Conservation (phyloP, 1,140 invertebrate genomes). For the Adelges cooleyi region DNA sequence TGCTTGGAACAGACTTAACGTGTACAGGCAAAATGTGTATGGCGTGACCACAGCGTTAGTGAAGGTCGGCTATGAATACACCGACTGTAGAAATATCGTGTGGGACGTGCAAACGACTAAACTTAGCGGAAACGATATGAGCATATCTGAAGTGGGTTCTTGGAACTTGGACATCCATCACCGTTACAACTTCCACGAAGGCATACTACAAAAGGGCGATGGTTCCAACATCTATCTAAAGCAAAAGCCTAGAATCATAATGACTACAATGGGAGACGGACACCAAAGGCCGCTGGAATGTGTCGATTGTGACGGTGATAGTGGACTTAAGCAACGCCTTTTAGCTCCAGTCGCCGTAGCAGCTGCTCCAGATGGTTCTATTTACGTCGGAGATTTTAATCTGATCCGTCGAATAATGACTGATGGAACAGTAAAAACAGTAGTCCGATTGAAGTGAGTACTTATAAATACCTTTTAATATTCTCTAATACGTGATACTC, state of each 20-base stretch:
- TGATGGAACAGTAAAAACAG: conserved; percentile 73
- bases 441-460: conserved; percentile 79
- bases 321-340: conserved; percentile 57
- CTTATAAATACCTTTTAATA: too few species aligned
- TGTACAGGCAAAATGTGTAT: conserved; percentile 90
- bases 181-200: conserved; percentile 94
- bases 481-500: too few species aligned
- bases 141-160: conserved; percentile 86
- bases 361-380: conserved; percentile 79
- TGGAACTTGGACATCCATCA: conserved; percentile 98
- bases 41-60: conserved; percentile 83
- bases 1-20: conserved; percentile 89
- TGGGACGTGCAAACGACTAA: conserved; percentile 94
- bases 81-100: conserved; percentile 81
- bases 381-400: conserved; percentile 94
- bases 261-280: conserved; percentile 87
- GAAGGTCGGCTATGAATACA: conserved; percentile 91
- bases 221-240: conserved; percentile 92
- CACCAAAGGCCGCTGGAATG: conserved; percentile 75
- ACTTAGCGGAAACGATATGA: conserved; percentile 89
- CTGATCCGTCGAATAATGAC: conserved; percentile 79
- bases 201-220: conserved; percentile 94
- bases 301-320: conserved; percentile 68
- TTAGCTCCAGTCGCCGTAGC: conserved; percentile 84
- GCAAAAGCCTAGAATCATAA: conserved; percentile 79